phyloP scores from a whole-genome alignment of 1,140 invertebrate genomes.

The Drosophila lacertosa region DNA sequence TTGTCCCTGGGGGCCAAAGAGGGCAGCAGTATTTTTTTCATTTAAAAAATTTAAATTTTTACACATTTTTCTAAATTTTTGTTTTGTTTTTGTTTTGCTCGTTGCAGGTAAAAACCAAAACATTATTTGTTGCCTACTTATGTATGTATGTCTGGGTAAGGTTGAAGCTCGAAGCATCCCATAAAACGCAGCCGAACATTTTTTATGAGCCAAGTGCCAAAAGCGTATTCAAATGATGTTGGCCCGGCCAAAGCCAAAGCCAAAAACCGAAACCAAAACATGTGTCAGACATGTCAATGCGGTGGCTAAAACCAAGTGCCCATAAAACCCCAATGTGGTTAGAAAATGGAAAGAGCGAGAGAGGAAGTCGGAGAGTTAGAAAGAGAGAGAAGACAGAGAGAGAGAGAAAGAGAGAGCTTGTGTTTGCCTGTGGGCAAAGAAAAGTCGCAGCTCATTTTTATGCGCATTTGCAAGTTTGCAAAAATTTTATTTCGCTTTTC shows the following conservation, averaged over 20 bases:
- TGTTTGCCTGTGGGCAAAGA: constrained; percentile 9
- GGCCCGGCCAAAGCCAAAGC: constrained; percentile 49
- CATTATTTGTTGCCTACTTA: not conserved
- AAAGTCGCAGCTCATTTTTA: constrained; percentile 46
- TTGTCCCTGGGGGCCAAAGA: not conserved
- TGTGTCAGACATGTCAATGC: constrained; percentile 77
- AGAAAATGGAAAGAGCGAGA: not conserved
- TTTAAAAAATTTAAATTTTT: constrained; percentile 1
- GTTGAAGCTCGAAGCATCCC: constrained; percentile 28
- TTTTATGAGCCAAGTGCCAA: constrained; percentile 76
- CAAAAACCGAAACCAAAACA: constrained; percentile 55
- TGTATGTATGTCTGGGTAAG: constrained; percentile 6
- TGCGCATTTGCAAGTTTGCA: constrained; percentile 39
- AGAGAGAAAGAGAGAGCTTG: not conserved
- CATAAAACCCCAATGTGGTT: constrained; percentile 2
- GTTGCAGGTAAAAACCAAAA: constrained; percentile 28
- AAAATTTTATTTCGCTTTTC: constrained; percentile 17
- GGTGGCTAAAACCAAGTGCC: constrained; percentile 38
- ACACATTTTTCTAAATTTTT: constrained; percentile 3
- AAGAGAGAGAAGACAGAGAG: not conserved
- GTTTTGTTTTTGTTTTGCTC: constrained; percentile 2
- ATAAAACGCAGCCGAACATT: constrained; percentile 55
- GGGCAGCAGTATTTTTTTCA: not conserved
- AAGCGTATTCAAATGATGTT: constrained; percentile 77
- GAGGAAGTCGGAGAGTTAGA: not conserved